Percentiles rank a stretch among this genome's conserved stretches.
Conservation (phyloP, 1,140 invertebrate species). For the Bombus confusus region DNA sequence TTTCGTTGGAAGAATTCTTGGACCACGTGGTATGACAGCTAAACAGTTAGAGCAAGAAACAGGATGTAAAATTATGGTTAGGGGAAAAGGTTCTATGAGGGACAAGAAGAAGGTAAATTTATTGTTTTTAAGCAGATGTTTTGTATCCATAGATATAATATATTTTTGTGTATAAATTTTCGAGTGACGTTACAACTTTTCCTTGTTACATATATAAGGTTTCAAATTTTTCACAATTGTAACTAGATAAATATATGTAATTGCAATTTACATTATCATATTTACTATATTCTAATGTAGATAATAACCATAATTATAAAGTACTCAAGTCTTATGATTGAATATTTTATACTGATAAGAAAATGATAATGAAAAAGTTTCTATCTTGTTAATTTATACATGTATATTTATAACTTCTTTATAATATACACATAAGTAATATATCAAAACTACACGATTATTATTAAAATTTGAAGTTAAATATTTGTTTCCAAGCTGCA, state of each 20-base stretch:
- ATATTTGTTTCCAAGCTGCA: slow-evolving; percentile 62
- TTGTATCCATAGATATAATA: not conserved
- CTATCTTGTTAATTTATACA: not conserved
- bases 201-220: not conserved
- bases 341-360: not conserved
- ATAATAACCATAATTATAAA: not conserved
- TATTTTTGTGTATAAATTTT: not conserved
- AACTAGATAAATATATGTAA: not conserved
- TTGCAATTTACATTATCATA: not conserved
- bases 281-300: not conserved
- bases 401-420: not conserved
- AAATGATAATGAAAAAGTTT: too few species aligned
- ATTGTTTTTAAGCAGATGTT: not conserved
- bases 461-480: not conserved
- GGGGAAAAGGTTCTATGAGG: slow-evolving; percentile 99
- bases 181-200: not conserved
- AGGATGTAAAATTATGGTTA: slow-evolving; percentile 99
- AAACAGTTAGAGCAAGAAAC: slow-evolving; percentile 99
- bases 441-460: not conserved
- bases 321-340: not conserved
- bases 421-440: not conserved
- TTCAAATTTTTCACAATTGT: not conserved
- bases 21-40: slow-evolving; percentile 99
- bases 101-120: slow-evolving; percentile 98
- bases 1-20: slow-evolving; percentile 99